Evolutionary conservation across 92 coral and sea anemone species (phyloP).

Genomic region (Palythoa caribaeorum): DNA sequence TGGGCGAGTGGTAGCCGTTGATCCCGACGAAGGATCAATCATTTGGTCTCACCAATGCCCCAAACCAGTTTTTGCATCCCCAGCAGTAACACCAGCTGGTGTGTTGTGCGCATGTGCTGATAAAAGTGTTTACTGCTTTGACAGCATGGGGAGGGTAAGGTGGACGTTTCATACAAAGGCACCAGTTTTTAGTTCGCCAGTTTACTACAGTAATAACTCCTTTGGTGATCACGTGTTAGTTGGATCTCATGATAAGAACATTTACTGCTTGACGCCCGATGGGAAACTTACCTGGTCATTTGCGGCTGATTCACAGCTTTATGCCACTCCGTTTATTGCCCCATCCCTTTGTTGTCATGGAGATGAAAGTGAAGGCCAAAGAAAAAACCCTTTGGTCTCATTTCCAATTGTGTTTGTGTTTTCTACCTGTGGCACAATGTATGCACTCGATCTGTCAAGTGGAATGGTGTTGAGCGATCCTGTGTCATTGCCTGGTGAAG

Average conservation of each 20-base stretch:
- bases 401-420: slow-evolving; percentile 54
- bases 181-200: slow-evolving; percentile 82
- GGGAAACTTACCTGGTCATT: slow-evolving; percentile 80
- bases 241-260: slow-evolving; percentile 80
- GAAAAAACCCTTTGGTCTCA: not conserved
- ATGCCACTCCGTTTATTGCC: slow-evolving; percentile 84
- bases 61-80: slow-evolving; percentile 92
- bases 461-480: slow-evolving; percentile 65
- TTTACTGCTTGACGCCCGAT: slow-evolving; percentile 73
- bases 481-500: slow-evolving; percentile 85
- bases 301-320: slow-evolving; percentile 77
- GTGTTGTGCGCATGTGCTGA: slow-evolving; percentile 84
- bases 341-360: slow-evolving; percentile 3
- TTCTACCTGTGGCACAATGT: slow-evolving; percentile 83
- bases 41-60: slow-evolving; percentile 82
- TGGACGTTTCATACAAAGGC: slow-evolving; percentile 76
- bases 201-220: not conserved
- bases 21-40: slow-evolving; percentile 54
- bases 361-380: not conserved
- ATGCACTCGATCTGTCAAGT: slow-evolving; percentile 56
- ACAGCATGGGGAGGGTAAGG: slow-evolving; percentile 55
- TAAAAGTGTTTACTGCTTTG: slow-evolving; percentile 75
- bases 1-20: slow-evolving; percentile 76
- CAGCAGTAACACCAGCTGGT: slow-evolving; percentile 62
- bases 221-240: slow-evolving; percentile 55